Evolutionary conservation across 2,113 vertebrate species (phyloP), one percentile per base, ranked within the genome.

Genomic region (Hippocampus abdominalis): DNA sequence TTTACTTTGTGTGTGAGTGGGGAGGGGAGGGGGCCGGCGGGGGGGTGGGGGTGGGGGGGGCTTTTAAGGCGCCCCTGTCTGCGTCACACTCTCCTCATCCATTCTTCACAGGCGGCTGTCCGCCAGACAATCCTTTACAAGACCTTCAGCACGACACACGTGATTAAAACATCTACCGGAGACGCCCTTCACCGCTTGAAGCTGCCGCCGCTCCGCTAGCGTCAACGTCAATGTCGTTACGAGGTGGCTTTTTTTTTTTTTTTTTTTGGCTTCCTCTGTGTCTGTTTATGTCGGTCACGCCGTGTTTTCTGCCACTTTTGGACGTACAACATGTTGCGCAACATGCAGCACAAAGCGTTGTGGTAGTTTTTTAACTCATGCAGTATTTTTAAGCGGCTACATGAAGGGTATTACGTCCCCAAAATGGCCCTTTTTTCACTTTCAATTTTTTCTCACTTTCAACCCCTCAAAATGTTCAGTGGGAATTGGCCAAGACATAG

Each of bases 51-150:
- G 72, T 86, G 70, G 82, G 84, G 90, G 85, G 76, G 82, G 72
- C 87, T 89, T 90, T 91, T 87, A 89, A 88, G 89, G 82, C 77
- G 80, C 57, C 76, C 65, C 78, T 80, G 76, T 79, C 84, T 90
- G 86, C 83, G 88, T 89, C 85, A 86, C 73, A 79, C 80, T 86
- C 66, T 68, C 64, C 68, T 71, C 79, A 69, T 81, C 86, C 83
- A 85, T 89, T 87, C 73, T 88, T 91, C 88, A 88, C 73, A 57
- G 69, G 65, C 65, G 82, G 72, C 69, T 61, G 81, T 65, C 56
- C 73, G 56, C 74, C 77, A 78, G 75, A 78, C 71, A 75, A 83
- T 74, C 70, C 81, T 85, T 64, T 78, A 60, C 70, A 86, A 71
- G 78, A 81, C 73, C 76, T 74, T 82, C 72, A 68, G 21, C 72